phyloP scores from a whole-genome alignment of 2,797 vertebrate species.

The Bradypus variegatus region DNA sequence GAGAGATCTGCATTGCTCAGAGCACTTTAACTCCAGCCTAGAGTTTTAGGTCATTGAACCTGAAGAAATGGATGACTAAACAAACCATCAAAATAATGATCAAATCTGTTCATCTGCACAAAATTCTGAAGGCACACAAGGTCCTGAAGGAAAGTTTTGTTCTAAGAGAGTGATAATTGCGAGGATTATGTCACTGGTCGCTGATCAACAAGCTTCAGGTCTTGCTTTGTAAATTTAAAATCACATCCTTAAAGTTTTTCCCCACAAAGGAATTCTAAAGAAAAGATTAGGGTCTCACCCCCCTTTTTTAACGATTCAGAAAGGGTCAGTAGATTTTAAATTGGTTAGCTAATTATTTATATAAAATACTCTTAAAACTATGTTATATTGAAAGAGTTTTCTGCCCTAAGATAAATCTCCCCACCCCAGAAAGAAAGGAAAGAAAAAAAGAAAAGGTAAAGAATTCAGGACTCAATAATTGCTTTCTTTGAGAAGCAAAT shows the following conservation, averaged over 20 bases:
- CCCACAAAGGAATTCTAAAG: slow-evolving; percentile 48
- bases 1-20: not conserved
- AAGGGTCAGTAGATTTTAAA: slow-evolving; percentile 46
- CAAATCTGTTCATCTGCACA: not conserved
- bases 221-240: slow-evolving; percentile 54
- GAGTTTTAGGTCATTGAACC: slow-evolving; percentile 46
- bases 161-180: slow-evolving; percentile 34
- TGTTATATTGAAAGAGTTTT: slow-evolving; percentile 51
- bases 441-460: slow-evolving; percentile 39
- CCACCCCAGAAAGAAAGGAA: not conserved
- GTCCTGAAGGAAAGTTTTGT: slow-evolving; percentile 46
- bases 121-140: slow-evolving; percentile 38
- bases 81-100: slow-evolving; percentile 14
- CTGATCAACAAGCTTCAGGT: slow-evolving; percentile 46
- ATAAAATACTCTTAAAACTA: slow-evolving; percentile 41
- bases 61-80: slow-evolving; percentile 35
- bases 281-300: slow-evolving; percentile 25
- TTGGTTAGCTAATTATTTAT: slow-evolving; percentile 58
- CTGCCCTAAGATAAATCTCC: slow-evolving; percentile 51
- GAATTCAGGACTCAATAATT: slow-evolving; percentile 54
- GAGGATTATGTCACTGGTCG: slow-evolving; percentile 25
- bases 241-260: slow-evolving; percentile 47
- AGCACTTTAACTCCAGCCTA: slow-evolving; percentile 60
- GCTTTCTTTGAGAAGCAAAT: slow-evolving; percentile 70
- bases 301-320: slow-evolving; percentile 45